Conservation (phyloP, 2,113 vertebrate species). For the Apodemus speciosus region DNA sequence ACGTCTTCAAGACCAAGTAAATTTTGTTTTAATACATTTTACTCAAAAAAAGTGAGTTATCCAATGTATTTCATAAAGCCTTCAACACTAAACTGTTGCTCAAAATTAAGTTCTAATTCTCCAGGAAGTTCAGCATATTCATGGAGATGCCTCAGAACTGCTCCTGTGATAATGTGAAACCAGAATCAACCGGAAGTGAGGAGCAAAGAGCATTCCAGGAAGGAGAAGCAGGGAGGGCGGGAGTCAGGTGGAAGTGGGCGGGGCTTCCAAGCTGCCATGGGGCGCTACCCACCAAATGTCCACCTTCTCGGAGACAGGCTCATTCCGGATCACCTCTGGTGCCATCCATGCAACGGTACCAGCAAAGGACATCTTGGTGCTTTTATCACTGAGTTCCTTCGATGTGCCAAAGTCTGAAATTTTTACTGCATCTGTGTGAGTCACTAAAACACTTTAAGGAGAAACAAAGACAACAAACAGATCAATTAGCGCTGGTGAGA, state of each 20-base stretch:
- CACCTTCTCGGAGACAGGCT: constrained; percentile 98
- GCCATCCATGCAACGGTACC: constrained; percentile 99
- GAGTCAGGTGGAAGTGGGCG: neutral
- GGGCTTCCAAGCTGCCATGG: neutral
- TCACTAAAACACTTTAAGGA: constrained; percentile 94
- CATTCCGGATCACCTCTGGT: constrained; percentile 97
- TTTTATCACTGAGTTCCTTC: constrained; percentile 99
- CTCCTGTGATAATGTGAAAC: neutral
- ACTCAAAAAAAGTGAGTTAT: constrained; percentile 34
- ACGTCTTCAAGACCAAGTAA: neutral
- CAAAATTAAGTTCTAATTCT: constrained; percentile 43
- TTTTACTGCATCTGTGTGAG: constrained; percentile 95
- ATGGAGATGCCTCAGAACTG: neutral
- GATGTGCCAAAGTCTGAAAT: constrained; percentile 99
- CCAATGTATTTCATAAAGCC: neutral
- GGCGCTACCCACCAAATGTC: constrained; percentile 94
- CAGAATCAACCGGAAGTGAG: neutral
- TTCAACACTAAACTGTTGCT: neutral
- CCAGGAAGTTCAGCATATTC: constrained; percentile 24
- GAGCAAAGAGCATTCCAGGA: neutral
- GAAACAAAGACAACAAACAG: constrained; percentile 49
- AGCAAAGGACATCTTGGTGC: constrained; percentile 99
- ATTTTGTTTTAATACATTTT: constrained; percentile 49
- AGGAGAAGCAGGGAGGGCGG: neutral
- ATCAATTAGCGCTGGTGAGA: constrained; percentile 52